phyloP scores from a whole-genome alignment of 2,888 invertebrate genomes.

The Spilosoma lubricipeda region DNA sequence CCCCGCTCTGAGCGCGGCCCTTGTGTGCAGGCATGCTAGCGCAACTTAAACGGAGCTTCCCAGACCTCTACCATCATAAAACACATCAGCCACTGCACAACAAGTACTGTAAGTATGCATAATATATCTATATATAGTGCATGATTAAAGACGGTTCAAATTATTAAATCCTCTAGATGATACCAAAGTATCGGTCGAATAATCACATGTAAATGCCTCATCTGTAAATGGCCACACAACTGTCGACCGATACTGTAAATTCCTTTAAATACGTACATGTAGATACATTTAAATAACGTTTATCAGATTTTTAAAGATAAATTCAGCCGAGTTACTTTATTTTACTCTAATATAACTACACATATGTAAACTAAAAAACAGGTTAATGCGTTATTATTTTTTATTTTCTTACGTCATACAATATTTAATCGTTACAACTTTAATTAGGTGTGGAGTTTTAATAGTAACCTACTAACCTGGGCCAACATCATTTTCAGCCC shows the following conservation, averaged over 20 bases:
- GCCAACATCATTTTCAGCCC: constrained; percentile 78
- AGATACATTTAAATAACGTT: background rate
- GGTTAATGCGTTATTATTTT: background rate
- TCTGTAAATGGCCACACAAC: constrained; percentile 40
- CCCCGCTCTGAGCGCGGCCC: constrained; percentile 85
- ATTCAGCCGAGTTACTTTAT: background rate
- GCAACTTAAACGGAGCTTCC: constrained; percentile 95
- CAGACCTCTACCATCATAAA: constrained; percentile 93
- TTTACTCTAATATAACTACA: background rate
- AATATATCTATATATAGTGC: constrained; percentile 67
- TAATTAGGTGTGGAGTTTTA: background rate
- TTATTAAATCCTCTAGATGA: constrained; percentile 22
- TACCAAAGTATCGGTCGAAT: constrained; percentile 32
- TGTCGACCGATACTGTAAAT: constrained; percentile 20
- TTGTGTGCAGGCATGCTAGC: constrained; percentile 94
- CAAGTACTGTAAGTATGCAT: constrained; percentile 88
- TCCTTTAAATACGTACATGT: background rate
- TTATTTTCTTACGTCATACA: background rate
- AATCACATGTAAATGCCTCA: constrained; percentile 44
- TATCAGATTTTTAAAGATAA: background rate
- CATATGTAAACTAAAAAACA: background rate
- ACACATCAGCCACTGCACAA: constrained; percentile 92
- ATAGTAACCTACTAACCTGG: constrained; percentile 8
- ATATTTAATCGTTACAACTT: background rate
- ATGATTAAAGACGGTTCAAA: constrained; percentile 53